Percentiles rank a stretch among this genome's conserved stretches.
Evolutionary conservation across 2,113 vertebrate species (phyloP).

Genomic region (Austrofundulus limnaeus): DNA sequence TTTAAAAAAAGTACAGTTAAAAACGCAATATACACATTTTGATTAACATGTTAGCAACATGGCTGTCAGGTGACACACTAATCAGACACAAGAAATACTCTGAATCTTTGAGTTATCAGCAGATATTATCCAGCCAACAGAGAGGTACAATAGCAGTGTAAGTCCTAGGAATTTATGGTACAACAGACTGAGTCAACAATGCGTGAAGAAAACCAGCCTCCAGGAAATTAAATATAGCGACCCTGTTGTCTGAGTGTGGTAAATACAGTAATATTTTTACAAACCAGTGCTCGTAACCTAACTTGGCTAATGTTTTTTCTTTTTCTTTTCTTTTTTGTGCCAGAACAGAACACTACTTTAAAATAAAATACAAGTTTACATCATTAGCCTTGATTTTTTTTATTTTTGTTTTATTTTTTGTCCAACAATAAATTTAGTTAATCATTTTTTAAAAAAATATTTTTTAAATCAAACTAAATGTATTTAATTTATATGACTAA

Average conservation of each 20-base stretch:
- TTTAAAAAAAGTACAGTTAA: no score
- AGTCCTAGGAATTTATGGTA: no score
- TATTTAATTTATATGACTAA: no score
- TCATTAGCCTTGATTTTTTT: no score
- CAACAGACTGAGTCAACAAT: not conserved
- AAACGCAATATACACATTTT: no score
- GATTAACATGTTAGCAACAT: not conserved
- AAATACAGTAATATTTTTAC: not conserved
- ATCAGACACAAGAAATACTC: not conserved
- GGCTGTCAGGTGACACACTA: not conserved
- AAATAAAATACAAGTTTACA: no score
- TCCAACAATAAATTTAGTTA: no score
- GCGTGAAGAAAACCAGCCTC: not conserved
- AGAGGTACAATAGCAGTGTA: no score
- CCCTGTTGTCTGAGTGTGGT: not conserved
- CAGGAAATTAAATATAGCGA: not conserved
- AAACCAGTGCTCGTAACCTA: not conserved
- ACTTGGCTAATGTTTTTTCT: not conserved
- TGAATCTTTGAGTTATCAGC: not conserved
- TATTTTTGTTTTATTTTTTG: no score
- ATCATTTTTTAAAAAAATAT: no score
- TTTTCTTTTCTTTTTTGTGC: no score
- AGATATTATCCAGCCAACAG: not conserved
- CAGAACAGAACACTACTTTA: not conserved
- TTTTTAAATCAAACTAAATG: no score